Evolutionary conservation across 2,113 vertebrate species (phyloP).

Genomic region (Ailuropoda melanoleuca): DNA sequence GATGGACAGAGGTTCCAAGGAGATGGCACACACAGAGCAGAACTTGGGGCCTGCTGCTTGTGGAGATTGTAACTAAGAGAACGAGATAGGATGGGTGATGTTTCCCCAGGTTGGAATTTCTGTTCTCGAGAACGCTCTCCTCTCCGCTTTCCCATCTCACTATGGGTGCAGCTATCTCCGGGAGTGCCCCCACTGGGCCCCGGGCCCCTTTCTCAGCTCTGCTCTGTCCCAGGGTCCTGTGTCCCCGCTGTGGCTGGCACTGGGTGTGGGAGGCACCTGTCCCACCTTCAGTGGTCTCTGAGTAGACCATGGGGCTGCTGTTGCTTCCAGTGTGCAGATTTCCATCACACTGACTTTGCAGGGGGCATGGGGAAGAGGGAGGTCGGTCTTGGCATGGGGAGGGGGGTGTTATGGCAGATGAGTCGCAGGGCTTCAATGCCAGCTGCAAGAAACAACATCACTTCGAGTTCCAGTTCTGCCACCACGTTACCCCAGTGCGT

Average conservation of each 20-base stretch:
- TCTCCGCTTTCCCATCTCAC: not conserved
- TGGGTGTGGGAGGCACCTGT: not conserved
- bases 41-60: too few relatives aligned
- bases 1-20: fast-evolving
- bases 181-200: not conserved
- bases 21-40: not conserved
- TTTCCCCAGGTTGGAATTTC: not conserved
- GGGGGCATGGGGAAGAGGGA: not conserved
- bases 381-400: not conserved
- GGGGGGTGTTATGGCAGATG: fast-evolving
- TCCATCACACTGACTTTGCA: too few relatives aligned
- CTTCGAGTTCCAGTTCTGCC: not conserved
- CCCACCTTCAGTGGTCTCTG: not conserved
- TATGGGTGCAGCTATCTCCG: not conserved
- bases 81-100: not conserved
- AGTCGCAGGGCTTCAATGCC: not conserved
- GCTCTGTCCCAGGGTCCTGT: not conserved
- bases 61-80: not conserved
- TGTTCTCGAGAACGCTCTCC: not conserved
- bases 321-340: not conserved
- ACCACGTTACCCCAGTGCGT: not conserved
- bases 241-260: not conserved
- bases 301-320: not conserved
- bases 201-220: not conserved
- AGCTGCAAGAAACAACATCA: not conserved